A percentile compares a stretch with the other conserved stretches of the same genome.
phyloP scores from a whole-genome alignment of 2,113 vertebrate genomes.

The Microcebus lehilahytsara region DNA sequence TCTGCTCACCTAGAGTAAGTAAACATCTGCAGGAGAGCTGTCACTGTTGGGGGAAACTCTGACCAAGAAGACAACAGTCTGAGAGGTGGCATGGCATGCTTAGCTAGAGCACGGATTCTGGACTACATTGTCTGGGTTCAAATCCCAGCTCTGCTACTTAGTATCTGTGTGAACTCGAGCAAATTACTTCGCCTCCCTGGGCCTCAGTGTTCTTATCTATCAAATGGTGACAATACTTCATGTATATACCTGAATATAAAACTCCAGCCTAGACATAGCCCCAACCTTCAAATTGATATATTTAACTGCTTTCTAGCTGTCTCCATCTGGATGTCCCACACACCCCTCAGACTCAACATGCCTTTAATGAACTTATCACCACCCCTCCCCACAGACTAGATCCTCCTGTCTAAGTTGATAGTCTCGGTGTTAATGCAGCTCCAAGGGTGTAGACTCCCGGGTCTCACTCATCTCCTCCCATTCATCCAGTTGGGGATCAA shows the following conservation, averaged over 20 bases:
- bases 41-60: background rate
- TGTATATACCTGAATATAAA: background rate
- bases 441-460: background rate
- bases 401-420: background rate
- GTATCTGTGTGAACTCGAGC: background rate
- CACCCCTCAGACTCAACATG: background rate
- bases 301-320: background rate
- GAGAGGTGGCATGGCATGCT: background rate
- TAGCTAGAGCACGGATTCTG: background rate
- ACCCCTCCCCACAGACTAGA: background rate
- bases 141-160: background rate
- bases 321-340: background rate
- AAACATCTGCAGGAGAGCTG: background rate
- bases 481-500: background rate
- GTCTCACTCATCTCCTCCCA: background rate
- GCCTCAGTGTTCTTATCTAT: background rate
- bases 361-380: background rate
- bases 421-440: background rate
- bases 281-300: background rate
- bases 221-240: background rate
- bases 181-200: background rate
- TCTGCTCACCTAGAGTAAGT: constrained; percentile 47
- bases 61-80: background rate
- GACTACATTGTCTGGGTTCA: background rate
- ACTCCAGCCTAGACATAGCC: background rate